Evolutionary conservation across 2,888 invertebrate genomes (phyloP), one percentile per base, ranked within the genome.

Genomic region (Thecophora atra): DNA sequence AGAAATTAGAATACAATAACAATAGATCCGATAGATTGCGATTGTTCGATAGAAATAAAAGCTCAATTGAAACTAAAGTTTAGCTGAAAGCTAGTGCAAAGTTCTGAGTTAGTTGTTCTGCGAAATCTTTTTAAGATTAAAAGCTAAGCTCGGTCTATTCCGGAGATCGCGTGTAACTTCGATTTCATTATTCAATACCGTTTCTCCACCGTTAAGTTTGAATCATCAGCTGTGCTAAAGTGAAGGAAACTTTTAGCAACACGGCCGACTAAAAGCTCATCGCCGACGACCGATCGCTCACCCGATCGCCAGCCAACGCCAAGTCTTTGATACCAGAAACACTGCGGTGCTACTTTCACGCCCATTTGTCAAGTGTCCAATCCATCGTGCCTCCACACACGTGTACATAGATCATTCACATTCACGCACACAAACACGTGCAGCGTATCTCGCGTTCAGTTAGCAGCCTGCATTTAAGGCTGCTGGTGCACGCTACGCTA

Each of bases 311-410:
- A 15, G 60, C 60, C 60, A 28, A 17, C 17, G 60, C 24, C 26
- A 60, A 60, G 24, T 19, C 24, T 11, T 24, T 37, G 24, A 26
- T 58, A 58, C 58, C 13, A 28, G 28, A 13, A 60, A 60, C 28
- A 28, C 60, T 6, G 8, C 28, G 47, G 15, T 4, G 11, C 15
- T n/a, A 47, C 17, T 56, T 56, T 37, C 68, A 58, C 68, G 58
- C 26, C 58, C 68, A 68, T 42, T 68, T 68, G 68, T 68, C 56
- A 37, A 44, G 52, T 68, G 58, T 68, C 44, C 58, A 58, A 37
- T 56, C 2, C 8, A 37, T 37, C 37, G 37, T 11, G 37, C 37
- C 8, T 17, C 47, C 1, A n/a, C 47, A 47, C 47, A 47, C n/a
- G 24, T 56, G 24, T 28, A 58, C 13, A 67, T 21, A 54, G 17